A percentile compares a stretch with the other conserved stretches of the same genome.
Evolutionary conservation across 2,113 vertebrate genomes (phyloP).

Genomic region (Bambusicola thoracicus): DNA sequence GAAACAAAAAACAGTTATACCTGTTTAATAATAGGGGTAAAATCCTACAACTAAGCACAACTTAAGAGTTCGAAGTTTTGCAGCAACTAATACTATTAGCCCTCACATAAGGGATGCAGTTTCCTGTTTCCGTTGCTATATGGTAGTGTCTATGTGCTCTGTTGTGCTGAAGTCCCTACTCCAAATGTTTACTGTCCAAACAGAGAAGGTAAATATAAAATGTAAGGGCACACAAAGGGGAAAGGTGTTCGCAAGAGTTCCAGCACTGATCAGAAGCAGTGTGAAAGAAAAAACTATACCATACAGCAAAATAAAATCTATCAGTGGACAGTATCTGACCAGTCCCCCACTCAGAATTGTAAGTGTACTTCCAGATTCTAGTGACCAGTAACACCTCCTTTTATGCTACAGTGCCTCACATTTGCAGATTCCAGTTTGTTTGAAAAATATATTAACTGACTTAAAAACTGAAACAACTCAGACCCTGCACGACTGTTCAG

Average conservation of each 20-base stretch:
- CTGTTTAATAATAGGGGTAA: neutral
- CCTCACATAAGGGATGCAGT: neutral
- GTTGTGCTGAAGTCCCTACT: neutral
- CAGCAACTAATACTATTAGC: neutral
- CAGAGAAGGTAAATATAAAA: neutral
- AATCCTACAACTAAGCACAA: neutral
- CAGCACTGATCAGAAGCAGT: neutral
- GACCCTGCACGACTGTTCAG: neutral
- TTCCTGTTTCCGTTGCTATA: neutral
- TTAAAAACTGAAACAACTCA: neutral
- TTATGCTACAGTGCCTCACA: neutral
- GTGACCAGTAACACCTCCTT: neutral
- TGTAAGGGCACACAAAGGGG: neutral
- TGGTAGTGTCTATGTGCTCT: neutral
- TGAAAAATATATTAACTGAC: neutral
- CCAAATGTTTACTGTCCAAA: neutral
- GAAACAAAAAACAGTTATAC: neutral
- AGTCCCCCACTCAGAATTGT: neutral
- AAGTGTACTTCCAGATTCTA: neutral
- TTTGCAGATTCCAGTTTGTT: neutral
- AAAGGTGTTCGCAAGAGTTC: neutral
- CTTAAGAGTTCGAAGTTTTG: neutral
- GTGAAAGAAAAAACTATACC: neutral
- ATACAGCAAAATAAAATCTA: neutral
- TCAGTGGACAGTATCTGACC: neutral